Evolutionary conservation across 2,113 vertebrate genomes (phyloP), one percentile per base, ranked within the genome.

Genomic region (Cathartes aura): DNA sequence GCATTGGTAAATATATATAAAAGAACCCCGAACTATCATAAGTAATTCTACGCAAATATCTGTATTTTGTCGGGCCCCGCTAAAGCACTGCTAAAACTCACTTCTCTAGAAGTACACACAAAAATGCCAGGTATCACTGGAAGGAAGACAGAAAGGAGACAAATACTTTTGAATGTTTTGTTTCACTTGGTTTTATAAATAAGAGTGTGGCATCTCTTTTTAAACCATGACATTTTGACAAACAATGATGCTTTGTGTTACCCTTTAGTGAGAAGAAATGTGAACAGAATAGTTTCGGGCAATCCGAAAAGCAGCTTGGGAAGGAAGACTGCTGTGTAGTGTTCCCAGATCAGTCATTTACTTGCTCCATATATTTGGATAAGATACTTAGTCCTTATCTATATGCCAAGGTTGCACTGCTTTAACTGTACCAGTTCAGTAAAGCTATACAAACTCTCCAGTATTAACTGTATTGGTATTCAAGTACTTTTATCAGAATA

Each of bases 331-430:
- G 81, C 81, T 93, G 91, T 63, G 73, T 86, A 24, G 42, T 73
- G 22, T 85, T 96, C 84, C 59, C 82, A 59, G 53, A 82, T 95
- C 68, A 87, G 91, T 87, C 40, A 79, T 91, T 95, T 94, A 86
- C 73, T 96, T 87, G 55, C 38, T 96, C 26, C 48, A 22, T 58
- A 11, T 87, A 91, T 90, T 94, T 95, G 94, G 74, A 66, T 97
- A 95, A 96, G 91, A 87, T 97, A 94, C 58, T 90, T 73, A n/a
- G 71, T 85, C 58, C 78, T 96, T 96, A 96, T 96, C 96, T 87
- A 40, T 68, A 86, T 62, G 68, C 83, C 94, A 96, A 90, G 84
- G 87, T 92, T 96, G 70, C 68, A 59, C 64, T 64, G 83, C 53
- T 89, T 68, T 88, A 85, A 42, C 56, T 91, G 42, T 73, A 59